Evolutionary conservation across 2,888 invertebrate species (phyloP), one percentile per base, ranked within the genome.

Genomic region (Eupelmus urozonus): DNA sequence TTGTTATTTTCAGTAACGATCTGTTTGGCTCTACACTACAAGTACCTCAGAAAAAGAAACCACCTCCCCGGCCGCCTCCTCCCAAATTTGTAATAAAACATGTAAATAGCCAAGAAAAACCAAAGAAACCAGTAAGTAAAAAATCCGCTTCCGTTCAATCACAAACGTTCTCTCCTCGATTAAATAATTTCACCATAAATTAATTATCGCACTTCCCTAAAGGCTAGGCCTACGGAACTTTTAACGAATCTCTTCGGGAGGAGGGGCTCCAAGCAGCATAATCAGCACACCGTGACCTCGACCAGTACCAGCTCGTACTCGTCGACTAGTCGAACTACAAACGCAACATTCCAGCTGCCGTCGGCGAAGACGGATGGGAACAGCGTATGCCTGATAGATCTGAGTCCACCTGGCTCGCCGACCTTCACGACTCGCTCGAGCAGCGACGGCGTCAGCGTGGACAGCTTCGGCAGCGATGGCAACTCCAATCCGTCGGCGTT

Each of bases 361-460:
- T 83, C 81, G 70, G 76, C 79, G 13, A 62, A 76, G 13, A 59
- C 80, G n/a, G 83, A 84, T 20, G 84, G 82, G 53, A 79, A 83
- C 0, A 78, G 62, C 4, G 81, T 92, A 55, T 93, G 94, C 75
- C 87, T 95, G 62, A 95, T 95, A 84, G 94, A 94, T 87, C 91
- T 95, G 91, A 94, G 84, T 93, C 95, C 95, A 1, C 94, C 95
- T 0, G 94, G 94, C 82, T 95, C 95, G 7, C 95, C 95, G 29
- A 94, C 94, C 0, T 93, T 94, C 72, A 95, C 94, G 9, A 94
- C 94, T 23, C 92, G 94, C 81, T 95, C 94, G 0, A 94, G 94
- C 85, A 94, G 94, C 86, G 94, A 95, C 86, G 94, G 94, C 45
- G 92, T 94, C 9, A 94, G 94, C 88, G 93, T 94, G 20, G 94